Conservation (phyloP, 2,797 vertebrate species). For the Enteromius afrohamiltoni region DNA sequence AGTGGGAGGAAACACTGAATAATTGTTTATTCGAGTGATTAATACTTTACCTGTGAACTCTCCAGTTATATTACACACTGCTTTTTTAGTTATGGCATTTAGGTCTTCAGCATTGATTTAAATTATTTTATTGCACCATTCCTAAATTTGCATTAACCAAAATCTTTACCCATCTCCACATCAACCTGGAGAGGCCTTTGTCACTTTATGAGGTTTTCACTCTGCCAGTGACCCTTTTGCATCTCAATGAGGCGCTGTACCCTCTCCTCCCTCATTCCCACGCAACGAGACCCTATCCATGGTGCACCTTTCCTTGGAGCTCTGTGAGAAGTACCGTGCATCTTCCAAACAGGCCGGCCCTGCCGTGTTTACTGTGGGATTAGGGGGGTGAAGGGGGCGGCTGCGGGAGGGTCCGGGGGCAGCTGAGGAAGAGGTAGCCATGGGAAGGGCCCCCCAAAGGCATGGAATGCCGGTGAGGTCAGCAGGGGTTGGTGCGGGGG, state of each 20-base stretch:
- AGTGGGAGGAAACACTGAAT: conserved; percentile 80
- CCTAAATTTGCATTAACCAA: conserved; percentile 28
- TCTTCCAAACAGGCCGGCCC: conserved; percentile 76
- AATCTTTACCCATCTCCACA: conserved; percentile 53
- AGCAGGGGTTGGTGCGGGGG: conserved; percentile 70
- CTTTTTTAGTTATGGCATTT: conserved; percentile 8
- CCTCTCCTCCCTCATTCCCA: conserved; percentile 68
- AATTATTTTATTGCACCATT: conserved; percentile 22
- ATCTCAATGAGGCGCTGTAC: conserved; percentile 60
- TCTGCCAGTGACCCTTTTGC: conserved; percentile 63
- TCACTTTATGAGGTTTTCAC: conserved; percentile 62
- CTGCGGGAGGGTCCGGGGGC: conserved; percentile 66
- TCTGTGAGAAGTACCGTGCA: conserved; percentile 71
- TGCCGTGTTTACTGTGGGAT: conserved; percentile 89
- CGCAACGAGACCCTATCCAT: conserved; percentile 61
- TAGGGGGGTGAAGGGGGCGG: conserved; percentile 71
- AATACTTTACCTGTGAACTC: conserved; percentile 37
- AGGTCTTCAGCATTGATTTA: conserved; percentile 17
- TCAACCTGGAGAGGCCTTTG: conserved; percentile 62
- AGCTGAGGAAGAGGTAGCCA: conserved; percentile 84
- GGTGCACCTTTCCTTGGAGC: conserved; percentile 66
- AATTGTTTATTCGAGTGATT: conserved; percentile 58
- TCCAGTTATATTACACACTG: conserved; percentile 20
- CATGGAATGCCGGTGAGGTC: conserved; percentile 87
- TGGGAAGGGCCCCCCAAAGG: conserved; percentile 82